Evolutionary conservation across 2,888 invertebrate species (phyloP), one percentile per base, ranked within the genome.

Genomic region (Hemicrepidius hirtus): DNA sequence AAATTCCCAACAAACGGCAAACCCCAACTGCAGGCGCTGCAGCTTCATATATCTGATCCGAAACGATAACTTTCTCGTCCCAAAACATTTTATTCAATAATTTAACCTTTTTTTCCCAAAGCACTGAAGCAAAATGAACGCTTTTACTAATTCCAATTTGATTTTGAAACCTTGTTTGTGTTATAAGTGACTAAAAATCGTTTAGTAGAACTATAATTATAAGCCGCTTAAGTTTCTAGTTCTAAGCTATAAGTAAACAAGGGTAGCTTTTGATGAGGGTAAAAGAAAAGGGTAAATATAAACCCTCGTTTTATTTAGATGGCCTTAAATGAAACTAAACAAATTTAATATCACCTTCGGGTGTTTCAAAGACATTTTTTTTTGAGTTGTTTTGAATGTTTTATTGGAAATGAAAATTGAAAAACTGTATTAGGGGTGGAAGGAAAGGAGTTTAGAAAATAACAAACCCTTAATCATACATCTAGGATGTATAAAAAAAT

Each of bases 1-100:
- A 62, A n/a, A 62, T 7, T 13, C 60, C 60, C 41, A 41, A 13
- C 9, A 62, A n/a, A 7, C 60, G 35, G 28, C 60, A 62, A 10
- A 62, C 28, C 0, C 41, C 28, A 3, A 62, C 44, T 16, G 60
- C 60, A 12, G 60, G 60, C 4, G 16, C 7, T 0, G 41, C 21
- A 13, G 60, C 44, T 18, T 62, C 60, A 21, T 41, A n/a, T 0
- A 62, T 44, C 3, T 44, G n/a, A 1, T 62, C 24, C 12, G 44
- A 28, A 9, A 62, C 18, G 13, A 6, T 12, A 3, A 44, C 28
- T 24, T 44, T 62, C 9, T 3, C 21, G 9, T 44, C 28, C 41
- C 21, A 62, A 10, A 44, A 41, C 60, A 62, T 62, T 28, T 21
- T 41, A 28, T 10, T 1, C n/a, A 7, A 9, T 5, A 3, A 21